A percentile compares a stretch with the other conserved stretches of the same genome.
Conservation (phyloP, 2,797 vertebrate species). For the Anguilla obscura region DNA sequence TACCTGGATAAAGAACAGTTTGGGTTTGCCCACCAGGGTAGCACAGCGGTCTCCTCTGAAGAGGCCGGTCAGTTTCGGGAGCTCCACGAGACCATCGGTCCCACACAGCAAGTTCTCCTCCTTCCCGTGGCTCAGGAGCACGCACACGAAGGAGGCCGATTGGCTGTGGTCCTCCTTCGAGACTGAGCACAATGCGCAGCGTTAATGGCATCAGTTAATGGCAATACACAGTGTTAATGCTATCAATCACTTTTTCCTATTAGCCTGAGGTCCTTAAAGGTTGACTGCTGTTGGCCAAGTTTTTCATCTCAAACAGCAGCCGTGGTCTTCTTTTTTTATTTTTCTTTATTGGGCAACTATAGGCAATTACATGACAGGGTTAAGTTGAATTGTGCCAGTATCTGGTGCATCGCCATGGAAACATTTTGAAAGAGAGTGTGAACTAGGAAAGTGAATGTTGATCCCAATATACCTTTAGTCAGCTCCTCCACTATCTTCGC, state of each 20-base stretch:
- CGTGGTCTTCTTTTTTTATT: neutral
- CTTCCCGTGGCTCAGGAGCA: constrained; percentile 71
- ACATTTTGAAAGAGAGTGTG: neutral
- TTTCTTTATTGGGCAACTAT: neutral
- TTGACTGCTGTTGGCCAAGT: neutral
- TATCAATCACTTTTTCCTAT: neutral
- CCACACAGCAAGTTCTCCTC: constrained; percentile 67
- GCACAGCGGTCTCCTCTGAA: constrained; percentile 65
- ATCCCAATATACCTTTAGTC: constrained; percentile 43
- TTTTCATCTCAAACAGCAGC: neutral
- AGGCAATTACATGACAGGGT: neutral
- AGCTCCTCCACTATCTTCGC: constrained; percentile 54
- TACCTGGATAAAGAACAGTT: constrained; percentile 80
- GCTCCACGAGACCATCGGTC: constrained; percentile 45
- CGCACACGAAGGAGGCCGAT: constrained; percentile 70
- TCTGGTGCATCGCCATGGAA: neutral
- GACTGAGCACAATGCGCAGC: constrained; percentile 42
- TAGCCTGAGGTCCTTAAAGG: neutral
- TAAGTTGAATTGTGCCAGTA: neutral
- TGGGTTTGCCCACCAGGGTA: constrained; percentile 72
- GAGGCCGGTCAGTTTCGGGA: constrained; percentile 54
- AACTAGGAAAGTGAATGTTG: neutral
- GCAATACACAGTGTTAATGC: neutral
- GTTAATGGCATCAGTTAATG: neutral
- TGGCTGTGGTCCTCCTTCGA: constrained; percentile 68